Evolutionary conservation across 2,113 vertebrate genomes (phyloP).

Genomic region (Seriola rivoliana): DNA sequence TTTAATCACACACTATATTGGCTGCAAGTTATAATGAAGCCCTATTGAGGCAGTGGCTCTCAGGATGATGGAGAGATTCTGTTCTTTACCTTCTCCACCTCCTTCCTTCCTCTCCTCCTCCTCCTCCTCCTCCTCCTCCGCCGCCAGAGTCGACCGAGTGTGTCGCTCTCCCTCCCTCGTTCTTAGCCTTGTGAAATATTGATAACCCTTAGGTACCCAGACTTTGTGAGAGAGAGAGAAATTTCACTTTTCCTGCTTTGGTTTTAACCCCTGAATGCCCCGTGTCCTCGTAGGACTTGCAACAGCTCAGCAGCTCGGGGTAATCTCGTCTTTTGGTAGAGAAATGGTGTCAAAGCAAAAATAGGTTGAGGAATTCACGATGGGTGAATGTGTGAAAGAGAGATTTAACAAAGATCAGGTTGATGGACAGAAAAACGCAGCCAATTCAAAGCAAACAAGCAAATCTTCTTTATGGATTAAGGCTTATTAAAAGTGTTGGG

Average conservation of each 20-base stretch:
- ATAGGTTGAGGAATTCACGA: slow-evolving; percentile 32
- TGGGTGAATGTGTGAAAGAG: neutral
- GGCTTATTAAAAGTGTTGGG: slow-evolving; percentile 37
- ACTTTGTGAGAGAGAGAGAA: neutral
- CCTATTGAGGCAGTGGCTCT: slow-evolving; percentile 30
- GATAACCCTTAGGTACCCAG: slow-evolving; percentile 38
- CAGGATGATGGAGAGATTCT: slow-evolving; percentile 36
- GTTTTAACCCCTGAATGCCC: slow-evolving; percentile 9
- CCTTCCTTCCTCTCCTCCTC: neutral
- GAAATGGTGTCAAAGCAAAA: slow-evolving; percentile 12
- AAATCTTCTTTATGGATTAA: slow-evolving; percentile 62
- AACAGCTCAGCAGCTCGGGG: slow-evolving; percentile 7
- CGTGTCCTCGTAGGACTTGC: neutral
- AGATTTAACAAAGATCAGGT: slow-evolving; percentile 15
- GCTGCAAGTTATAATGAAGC: slow-evolving; percentile 22
- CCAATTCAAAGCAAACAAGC: slow-evolving; percentile 55
- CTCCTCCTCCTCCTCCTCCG: too few relatives aligned
- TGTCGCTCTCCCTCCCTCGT: neutral
- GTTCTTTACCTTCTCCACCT: neutral
- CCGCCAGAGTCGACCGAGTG: slow-evolving; percentile 1
- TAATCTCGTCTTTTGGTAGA: slow-evolving; percentile 49
- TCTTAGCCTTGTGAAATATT: slow-evolving; percentile 55
- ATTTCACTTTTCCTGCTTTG: slow-evolving; percentile 14
- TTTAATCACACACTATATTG: slow-evolving; percentile 19
- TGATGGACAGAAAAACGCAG: slow-evolving; percentile 19